These are phyloP conservation scores for Timema cristinae DNA, from an alignment of 2,888 invertebrate genomes.

Conservation along the genomic window DNA sequence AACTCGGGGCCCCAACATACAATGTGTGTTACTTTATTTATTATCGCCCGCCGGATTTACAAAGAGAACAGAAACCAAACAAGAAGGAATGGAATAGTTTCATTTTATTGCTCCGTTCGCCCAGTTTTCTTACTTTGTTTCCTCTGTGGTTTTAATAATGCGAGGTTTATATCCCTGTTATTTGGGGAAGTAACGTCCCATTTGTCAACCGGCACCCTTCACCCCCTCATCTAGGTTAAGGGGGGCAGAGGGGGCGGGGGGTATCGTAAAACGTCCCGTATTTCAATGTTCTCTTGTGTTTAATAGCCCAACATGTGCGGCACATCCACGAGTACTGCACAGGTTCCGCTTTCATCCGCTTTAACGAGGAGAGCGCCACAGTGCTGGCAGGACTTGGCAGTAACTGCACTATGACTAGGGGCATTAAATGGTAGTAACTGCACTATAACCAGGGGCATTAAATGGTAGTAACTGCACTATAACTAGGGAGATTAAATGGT, in stretches of 20 bases:
- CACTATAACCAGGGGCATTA: too few species aligned
- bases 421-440: too few species aligned
- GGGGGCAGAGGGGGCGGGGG: constrained; percentile 8
- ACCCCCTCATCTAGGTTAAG: not conserved
- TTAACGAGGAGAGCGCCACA: too few species aligned
- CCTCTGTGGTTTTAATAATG: constrained; percentile 16
- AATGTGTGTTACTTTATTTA: too few species aligned
- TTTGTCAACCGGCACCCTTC: constrained; percentile 22
- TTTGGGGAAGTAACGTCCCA: constrained; percentile 26
- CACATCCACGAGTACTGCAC: not conserved
- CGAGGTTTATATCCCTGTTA: constrained; percentile 21
- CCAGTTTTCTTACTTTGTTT: constrained; percentile 7
- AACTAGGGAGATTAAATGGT: too few species aligned
- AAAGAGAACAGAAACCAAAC: too few species aligned
- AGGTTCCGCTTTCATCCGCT: not conserved
- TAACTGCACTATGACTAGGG: too few species aligned
- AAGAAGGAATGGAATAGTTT: too few species aligned
- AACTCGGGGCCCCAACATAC: too few species aligned
- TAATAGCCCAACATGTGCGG: constrained; percentile 19
- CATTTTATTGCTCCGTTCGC: not conserved
- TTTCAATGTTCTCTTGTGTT: constrained; percentile 28
- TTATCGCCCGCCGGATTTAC: too few species aligned
- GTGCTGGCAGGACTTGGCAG: too few species aligned
- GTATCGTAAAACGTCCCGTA: constrained; percentile 27
- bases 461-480: too few species aligned